phyloP scores from a whole-genome alignment of 2,113 vertebrate genomes.

The Vulpes lagopus region DNA sequence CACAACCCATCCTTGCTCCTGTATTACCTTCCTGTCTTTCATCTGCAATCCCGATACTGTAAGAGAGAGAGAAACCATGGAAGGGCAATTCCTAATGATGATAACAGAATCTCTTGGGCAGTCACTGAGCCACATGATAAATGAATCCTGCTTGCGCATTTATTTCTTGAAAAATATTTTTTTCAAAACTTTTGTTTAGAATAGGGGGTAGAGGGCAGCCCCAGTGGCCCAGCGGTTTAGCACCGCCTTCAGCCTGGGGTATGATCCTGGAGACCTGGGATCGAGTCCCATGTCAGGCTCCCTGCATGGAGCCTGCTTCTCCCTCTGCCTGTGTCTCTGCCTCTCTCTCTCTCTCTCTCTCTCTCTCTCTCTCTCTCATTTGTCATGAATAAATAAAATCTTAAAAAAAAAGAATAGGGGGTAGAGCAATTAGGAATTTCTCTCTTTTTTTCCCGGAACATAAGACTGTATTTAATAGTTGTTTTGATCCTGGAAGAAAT shows the following conservation, averaged over 20 bases:
- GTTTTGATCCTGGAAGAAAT: constrained; percentile 63
- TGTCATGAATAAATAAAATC: too few relatives aligned
- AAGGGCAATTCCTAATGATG: neutral
- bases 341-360: too few relatives aligned
- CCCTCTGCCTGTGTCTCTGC: too few relatives aligned
- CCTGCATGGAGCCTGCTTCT: too few relatives aligned
- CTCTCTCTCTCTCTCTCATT: too few relatives aligned
- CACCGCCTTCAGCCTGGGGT: too few relatives aligned
- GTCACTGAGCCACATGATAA: neutral
- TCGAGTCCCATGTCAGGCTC: too few relatives aligned
- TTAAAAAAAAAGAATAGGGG: neutral
- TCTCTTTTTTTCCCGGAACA: neutral
- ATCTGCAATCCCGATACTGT: neutral
- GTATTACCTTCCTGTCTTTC: neutral
- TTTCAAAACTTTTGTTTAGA: constrained; percentile 8
- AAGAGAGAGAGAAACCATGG: neutral
- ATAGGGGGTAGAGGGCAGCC: neutral
- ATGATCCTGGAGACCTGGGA: too few relatives aligned
- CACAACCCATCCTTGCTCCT: neutral
- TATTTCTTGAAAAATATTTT: constrained; percentile 38
- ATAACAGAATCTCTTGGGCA: neutral
- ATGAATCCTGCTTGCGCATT: neutral
- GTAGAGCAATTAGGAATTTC: constrained; percentile 28
- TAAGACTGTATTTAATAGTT: constrained; percentile 1
- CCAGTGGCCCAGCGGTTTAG: too few relatives aligned